phyloP scores from a whole-genome alignment of 2,797 vertebrate genomes.

The Cynodonichthys magdalenae region DNA sequence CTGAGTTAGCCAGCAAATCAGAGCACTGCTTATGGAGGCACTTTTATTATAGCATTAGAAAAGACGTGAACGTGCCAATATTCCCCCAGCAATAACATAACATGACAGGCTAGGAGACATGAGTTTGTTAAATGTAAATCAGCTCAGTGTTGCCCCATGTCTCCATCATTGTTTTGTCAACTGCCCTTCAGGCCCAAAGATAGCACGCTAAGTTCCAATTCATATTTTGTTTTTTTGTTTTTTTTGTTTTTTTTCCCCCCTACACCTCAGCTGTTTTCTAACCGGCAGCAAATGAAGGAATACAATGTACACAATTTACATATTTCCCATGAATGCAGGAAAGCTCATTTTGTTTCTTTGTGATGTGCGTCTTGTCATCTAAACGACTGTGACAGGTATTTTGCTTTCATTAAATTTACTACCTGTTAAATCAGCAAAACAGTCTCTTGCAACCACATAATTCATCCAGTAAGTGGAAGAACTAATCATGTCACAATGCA shows the following conservation, averaged over 20 bases:
- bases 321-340: slow-evolving; percentile 51
- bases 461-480: slow-evolving; percentile 33
- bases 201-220: slow-evolving; percentile 74
- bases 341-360: slow-evolving; percentile 46
- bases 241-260: slow-evolving; percentile 42
- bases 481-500: slow-evolving; percentile 36
- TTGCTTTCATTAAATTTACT: slow-evolving; percentile 55
- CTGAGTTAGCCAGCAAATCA: slow-evolving; percentile 44
- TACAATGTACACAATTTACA: slow-evolving; percentile 60
- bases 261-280: slow-evolving; percentile 75
- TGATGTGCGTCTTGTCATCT: slow-evolving; percentile 38
- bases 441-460: slow-evolving; percentile 34
- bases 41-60: slow-evolving; percentile 73
- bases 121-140: slow-evolving; percentile 84
- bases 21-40: slow-evolving; percentile 47
- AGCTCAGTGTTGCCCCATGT: slow-evolving; percentile 70
- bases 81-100: slow-evolving; percentile 75
- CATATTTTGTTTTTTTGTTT: slow-evolving; percentile 52
- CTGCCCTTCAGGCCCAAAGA: slow-evolving; percentile 75
- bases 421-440: slow-evolving; percentile 63
- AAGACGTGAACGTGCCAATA: slow-evolving; percentile 61
- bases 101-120: slow-evolving; percentile 79
- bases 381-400: slow-evolving; percentile 61
- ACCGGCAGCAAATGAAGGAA: slow-evolving; percentile 45
- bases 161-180: slow-evolving; percentile 82